Conservation (phyloP, 2,888 invertebrate genomes). For the Torymus auratus region DNA sequence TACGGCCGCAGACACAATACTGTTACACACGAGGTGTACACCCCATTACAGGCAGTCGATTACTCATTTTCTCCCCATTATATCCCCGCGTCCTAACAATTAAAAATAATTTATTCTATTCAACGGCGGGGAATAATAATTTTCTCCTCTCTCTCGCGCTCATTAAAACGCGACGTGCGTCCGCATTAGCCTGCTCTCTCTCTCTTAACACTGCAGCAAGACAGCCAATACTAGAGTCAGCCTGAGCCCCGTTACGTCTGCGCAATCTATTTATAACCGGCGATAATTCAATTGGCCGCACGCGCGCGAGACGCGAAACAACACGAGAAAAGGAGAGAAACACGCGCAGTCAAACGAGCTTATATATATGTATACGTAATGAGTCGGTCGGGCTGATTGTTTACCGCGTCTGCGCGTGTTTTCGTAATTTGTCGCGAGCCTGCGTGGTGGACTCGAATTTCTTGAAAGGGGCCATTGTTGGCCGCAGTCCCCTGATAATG, state of each 20-base stretch:
- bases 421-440: slow-evolving; percentile 67
- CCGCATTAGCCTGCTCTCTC: too few species aligned
- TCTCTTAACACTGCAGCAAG: too few species aligned
- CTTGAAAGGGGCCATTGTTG: slow-evolving; percentile 70
- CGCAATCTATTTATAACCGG: not conserved
- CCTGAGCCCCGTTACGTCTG: slow-evolving; percentile 30
- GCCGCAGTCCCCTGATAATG: slow-evolving; percentile 65
- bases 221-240: too few species aligned
- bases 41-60: too few species aligned
- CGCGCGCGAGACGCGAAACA: not conserved
- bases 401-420: slow-evolving; percentile 63
- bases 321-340: slow-evolving; percentile 9
- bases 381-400: slow-evolving; percentile 62
- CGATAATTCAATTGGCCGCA: slow-evolving; percentile 45
- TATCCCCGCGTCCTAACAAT: too few species aligned
- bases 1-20: too few species aligned
- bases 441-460: slow-evolving; percentile 66
- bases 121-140: too few species aligned
- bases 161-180: too few species aligned
- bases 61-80: too few species aligned
- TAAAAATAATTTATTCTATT: too few species aligned
- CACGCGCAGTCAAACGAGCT: slow-evolving; percentile 20
- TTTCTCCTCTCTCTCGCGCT: too few species aligned
- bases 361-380: slow-evolving; percentile 23
- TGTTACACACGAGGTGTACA: too few species aligned